Evolutionary conservation across 2,888 invertebrate genomes (phyloP).

Genomic region (Stratiomys singularior): DNA sequence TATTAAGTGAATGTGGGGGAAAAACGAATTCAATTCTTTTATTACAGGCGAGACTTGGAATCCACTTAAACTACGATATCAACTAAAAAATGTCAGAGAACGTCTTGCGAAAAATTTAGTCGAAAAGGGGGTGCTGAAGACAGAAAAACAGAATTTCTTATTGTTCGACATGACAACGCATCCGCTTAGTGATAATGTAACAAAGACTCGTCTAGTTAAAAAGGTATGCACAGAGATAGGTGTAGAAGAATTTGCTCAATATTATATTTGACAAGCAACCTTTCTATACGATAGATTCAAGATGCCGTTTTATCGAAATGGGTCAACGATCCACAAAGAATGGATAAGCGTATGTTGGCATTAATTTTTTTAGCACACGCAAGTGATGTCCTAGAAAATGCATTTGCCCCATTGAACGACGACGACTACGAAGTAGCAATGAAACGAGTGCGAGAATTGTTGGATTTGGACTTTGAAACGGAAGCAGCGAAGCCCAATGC

Average conservation of each 20-base stretch:
- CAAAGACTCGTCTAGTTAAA: slow-evolving; percentile 96
- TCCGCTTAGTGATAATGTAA: slow-evolving; percentile 93
- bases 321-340: slow-evolving; percentile 96
- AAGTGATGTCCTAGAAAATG: slow-evolving; percentile 98
- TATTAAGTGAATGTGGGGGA: slow-evolving; percentile 25
- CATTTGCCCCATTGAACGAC: slow-evolving; percentile 96
- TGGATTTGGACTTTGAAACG: slow-evolving; percentile 96
- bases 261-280: too few relatives aligned
- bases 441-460: slow-evolving; percentile 93
- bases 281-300: slow-evolving; percentile 77
- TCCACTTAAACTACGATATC: slow-evolving; percentile 96
- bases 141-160: slow-evolving; percentile 99
- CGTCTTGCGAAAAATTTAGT: slow-evolving; percentile 98
- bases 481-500: slow-evolving; percentile 92
- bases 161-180: slow-evolving; percentile 99
- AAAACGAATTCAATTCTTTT: too few relatives aligned
- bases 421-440: slow-evolving; percentile 99
- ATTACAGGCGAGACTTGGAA: slow-evolving; percentile 97
- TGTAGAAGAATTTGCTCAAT: too few relatives aligned
- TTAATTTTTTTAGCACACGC: slow-evolving; percentile 96
- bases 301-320: slow-evolving; percentile 96
- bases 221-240: too few relatives aligned
- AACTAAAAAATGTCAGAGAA: slow-evolving; percentile 98
- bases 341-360: slow-evolving; percentile 94
- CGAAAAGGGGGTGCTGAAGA: slow-evolving; percentile 98